Evolutionary conservation across 2,797 vertebrate species (phyloP), one percentile per base, ranked within the genome.

Genomic region (Spondyliosoma cantharus): DNA sequence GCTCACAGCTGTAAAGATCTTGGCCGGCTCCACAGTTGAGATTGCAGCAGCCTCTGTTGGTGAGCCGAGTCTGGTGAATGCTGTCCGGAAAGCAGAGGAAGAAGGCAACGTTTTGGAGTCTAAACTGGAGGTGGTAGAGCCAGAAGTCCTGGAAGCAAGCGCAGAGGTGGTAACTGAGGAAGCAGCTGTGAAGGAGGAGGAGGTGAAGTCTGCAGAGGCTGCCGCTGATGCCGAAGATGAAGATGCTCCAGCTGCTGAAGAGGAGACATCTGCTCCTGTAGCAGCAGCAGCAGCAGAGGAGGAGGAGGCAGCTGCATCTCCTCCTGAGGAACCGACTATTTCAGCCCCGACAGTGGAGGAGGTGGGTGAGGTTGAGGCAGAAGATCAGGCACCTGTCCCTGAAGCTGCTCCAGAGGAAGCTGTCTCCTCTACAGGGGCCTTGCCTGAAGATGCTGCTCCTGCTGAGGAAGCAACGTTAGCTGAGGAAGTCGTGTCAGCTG

Each of bases 11-110:
- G 88, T 86, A 74, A 92, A 90, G 87, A 24, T 85, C 56, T 75
- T 87, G 71, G 15, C 83, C 0, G 12, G 72, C 54, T 85, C 91
- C 3, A 65, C 90, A n/a, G 79, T 61, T 5, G 94, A 93, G 68
- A 93, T 94, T 1, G 91, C 93, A 0, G 91, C 91, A n/a, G 91
- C 91, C 22, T 93, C 93, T 13, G 83, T 91, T 7, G 86, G 77
- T 0, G 92, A 93, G 17, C 78, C 49, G 0, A 80, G 64, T 48
- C 48, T 86, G 56, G 72, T 85, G 32, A 32, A 71, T 4, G 71
- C 81, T 27, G 74, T 89, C 65, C 86, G 2, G 37, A 57, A 84
- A n/a, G 68, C 80, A 7, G 87, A 90, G 46, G 57, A 17, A 2
- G 71, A 78, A 8, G 74, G 52, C 16, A 79, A 69, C 7, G 17